Evolutionary conservation across 2,888 invertebrate genomes (phyloP).

Genomic region (Papilio gigon): DNA sequence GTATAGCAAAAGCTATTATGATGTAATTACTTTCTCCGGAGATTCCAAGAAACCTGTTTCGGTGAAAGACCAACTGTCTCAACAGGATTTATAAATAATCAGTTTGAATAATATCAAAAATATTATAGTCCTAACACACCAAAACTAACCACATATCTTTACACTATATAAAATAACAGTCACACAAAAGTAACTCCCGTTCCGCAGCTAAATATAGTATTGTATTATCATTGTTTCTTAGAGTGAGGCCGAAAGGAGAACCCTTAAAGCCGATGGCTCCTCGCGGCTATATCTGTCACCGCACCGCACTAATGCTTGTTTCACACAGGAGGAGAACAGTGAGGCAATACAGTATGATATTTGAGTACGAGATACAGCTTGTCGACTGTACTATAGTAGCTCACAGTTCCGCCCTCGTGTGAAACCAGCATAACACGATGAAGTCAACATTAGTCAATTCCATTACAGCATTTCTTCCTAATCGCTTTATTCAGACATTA

Average conservation of each 20-base stretch:
- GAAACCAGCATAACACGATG: slow-evolving; percentile 44
- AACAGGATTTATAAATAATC: too few relatives aligned
- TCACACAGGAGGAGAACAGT: neutral
- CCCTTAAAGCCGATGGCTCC: slow-evolving; percentile 45
- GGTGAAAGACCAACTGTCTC: too few relatives aligned
- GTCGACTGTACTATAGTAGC: neutral
- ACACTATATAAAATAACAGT: neutral
- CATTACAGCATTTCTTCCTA: slow-evolving; percentile 60
- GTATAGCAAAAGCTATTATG: slow-evolving; percentile 3
- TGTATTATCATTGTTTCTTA: slow-evolving; percentile 43
- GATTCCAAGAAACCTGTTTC: too few relatives aligned
- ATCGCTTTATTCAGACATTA: slow-evolving; percentile 61
- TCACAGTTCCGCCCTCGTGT: neutral
- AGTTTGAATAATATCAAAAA: too few relatives aligned
- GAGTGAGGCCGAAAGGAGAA: slow-evolving; percentile 49
- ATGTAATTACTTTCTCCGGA: too few relatives aligned
- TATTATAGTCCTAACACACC: too few relatives aligned
- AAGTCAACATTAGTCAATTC: slow-evolving; percentile 49
- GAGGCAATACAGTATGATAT: neutral
- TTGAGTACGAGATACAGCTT: neutral
- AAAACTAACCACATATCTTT: slow-evolving; percentile 6
- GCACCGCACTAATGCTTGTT: slow-evolving; percentile 44
- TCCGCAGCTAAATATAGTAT: slow-evolving; percentile 22
- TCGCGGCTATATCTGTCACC: slow-evolving; percentile 34
- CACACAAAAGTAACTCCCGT: neutral